A percentile compares a stretch with the other conserved stretches of the same genome.
Evolutionary conservation across 2,797 vertebrate genomes (phyloP).

Genomic region (Argyrosomus regius): DNA sequence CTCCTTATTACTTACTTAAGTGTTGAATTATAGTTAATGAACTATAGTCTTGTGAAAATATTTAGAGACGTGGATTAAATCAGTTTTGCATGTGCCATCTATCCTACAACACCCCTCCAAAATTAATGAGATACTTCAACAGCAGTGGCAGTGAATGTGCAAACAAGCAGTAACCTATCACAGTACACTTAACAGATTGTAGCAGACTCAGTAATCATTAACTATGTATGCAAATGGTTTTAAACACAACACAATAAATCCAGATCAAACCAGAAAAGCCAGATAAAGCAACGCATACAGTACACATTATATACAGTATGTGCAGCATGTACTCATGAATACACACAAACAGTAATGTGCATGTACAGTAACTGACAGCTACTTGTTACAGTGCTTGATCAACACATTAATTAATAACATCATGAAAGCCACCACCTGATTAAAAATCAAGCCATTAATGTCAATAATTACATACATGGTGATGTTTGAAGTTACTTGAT

Average conservation of each 20-base stretch:
- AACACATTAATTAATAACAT: background rate
- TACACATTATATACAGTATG: background rate
- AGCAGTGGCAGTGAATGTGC: slow-evolving; percentile 13
- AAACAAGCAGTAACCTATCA: slow-evolving; percentile 20
- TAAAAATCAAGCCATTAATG: background rate
- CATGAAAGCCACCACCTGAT: background rate
- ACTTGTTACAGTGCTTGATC: background rate
- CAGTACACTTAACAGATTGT: slow-evolving; percentile 22
- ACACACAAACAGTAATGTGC: background rate
- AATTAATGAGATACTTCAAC: slow-evolving; percentile 37
- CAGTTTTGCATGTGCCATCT: slow-evolving; percentile 17
- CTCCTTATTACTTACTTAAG: slow-evolving; percentile 56
- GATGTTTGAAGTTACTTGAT: background rate
- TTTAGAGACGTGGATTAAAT: slow-evolving; percentile 38
- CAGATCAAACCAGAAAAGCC: slow-evolving; percentile 7
- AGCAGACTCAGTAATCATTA: slow-evolving; percentile 28
- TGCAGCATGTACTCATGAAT: background rate
- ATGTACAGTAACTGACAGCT: background rate
- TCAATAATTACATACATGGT: background rate
- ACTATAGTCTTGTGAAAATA: slow-evolving; percentile 33
- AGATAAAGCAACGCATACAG: background rate
- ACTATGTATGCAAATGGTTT: background rate
- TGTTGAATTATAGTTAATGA: slow-evolving; percentile 63
- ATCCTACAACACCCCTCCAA: slow-evolving; percentile 7
- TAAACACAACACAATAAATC: background rate